phyloP scores from a whole-genome alignment of 2,113 vertebrate species.

The Neodon shergylaensis region DNA sequence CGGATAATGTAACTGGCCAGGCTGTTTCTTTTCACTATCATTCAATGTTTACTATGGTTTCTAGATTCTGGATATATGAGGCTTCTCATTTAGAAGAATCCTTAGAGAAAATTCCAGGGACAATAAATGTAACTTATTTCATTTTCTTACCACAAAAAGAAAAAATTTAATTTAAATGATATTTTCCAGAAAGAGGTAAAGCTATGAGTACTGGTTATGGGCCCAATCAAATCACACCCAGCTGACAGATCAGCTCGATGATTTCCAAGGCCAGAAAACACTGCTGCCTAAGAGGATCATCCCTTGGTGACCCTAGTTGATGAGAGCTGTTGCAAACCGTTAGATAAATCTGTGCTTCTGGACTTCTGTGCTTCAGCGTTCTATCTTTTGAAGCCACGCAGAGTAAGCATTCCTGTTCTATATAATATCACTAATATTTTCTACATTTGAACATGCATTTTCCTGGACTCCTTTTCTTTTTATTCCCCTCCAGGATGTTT shows the following conservation, averaged over 20 bases:
- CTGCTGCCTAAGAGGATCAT: background rate
- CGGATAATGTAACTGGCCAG: background rate
- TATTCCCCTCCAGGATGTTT: background rate
- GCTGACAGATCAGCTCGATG: background rate
- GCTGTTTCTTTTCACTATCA: background rate
- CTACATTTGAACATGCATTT: background rate
- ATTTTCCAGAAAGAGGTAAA: background rate
- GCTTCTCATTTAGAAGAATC: background rate
- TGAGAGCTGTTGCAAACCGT: background rate
- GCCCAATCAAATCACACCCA: background rate
- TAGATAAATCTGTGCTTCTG: background rate
- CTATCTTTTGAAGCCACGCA: background rate
- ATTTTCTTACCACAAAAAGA: background rate
- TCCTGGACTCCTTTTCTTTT: background rate
- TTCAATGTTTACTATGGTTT: background rate
- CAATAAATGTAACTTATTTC: constrained; percentile 7
- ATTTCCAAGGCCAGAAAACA: background rate
- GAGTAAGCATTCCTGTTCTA: background rate
- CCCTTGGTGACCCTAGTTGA: background rate
- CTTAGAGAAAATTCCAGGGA: background rate
- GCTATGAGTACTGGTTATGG: background rate
- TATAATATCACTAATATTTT: background rate
- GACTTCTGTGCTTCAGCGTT: background rate
- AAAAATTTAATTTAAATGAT: background rate
- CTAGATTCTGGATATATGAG: background rate